Percentiles rank a stretch among this genome's conserved stretches.
Evolutionary conservation across 2,797 vertebrate genomes (phyloP).

Genomic region (Xenentodon cancila): DNA sequence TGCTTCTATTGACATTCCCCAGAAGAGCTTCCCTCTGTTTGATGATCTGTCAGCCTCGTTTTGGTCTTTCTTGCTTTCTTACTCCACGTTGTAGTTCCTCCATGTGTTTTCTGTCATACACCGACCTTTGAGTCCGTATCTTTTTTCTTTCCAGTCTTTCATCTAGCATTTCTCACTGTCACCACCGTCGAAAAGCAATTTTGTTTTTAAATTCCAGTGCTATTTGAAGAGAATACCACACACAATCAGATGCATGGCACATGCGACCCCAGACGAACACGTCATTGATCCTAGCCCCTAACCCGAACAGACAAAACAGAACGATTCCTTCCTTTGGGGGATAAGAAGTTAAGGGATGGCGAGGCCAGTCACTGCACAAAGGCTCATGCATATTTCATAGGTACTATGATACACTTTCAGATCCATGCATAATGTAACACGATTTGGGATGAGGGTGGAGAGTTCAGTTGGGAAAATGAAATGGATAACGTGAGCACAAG

Average conservation of each 20-base stretch:
- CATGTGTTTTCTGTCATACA: conserved; percentile 12
- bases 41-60: conserved; percentile 52
- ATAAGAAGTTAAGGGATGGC: conserved; percentile 1
- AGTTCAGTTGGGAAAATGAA: conserved; percentile 64
- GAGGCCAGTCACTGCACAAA: conserved; percentile 32
- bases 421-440: conserved; percentile 76
- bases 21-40: conserved; percentile 71
- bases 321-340: conserved; percentile 55
- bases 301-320: conserved; percentile 69
- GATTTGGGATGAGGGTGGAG: conserved; percentile 65
- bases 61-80: conserved; percentile 17
- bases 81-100: conserved; percentile 5
- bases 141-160: conserved; percentile 24
- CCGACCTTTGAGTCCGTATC: conserved; percentile 42
- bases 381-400: conserved; percentile 81
- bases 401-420: conserved; percentile 75
- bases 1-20: conserved; percentile 78
- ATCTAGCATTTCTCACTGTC: conserved; percentile 13
- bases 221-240: conserved; percentile 43
- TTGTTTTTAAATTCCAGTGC: conserved; percentile 25
- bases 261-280: conserved; percentile 23
- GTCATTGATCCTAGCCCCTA: conserved; percentile 62
- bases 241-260: conserved; percentile 5
- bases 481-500: conserved; percentile 58
- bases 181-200: conserved; percentile 11